Conservation (phyloP, 2,888 invertebrate genomes). For the Ormyrus thymus region DNA sequence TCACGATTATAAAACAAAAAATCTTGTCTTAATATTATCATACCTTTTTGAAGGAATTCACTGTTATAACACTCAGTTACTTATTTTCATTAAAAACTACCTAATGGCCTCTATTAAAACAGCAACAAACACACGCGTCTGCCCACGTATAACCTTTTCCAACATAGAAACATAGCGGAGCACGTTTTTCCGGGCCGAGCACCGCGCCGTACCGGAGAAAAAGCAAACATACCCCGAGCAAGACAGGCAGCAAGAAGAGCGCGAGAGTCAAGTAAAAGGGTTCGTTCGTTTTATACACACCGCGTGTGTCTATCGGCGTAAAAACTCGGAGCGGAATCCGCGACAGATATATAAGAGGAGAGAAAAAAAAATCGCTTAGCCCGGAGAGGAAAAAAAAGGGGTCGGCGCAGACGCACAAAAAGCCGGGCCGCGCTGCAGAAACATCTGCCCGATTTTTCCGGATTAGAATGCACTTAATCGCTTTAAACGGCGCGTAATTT, state of each 20-base stretch:
- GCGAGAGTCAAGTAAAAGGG: constrained; percentile 10
- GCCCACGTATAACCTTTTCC: too few species aligned
- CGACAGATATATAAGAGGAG: neutral
- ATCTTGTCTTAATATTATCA: too few species aligned
- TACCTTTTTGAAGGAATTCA: too few species aligned
- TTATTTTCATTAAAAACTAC: too few species aligned
- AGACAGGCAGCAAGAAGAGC: neutral
- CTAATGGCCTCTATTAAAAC: too few species aligned
- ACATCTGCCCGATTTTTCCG: constrained; percentile 63
- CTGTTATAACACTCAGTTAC: too few species aligned
- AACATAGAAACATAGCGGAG: too few species aligned
- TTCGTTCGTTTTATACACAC: constrained; percentile 9
- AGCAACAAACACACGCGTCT: too few species aligned
- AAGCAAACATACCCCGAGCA: too few species aligned
- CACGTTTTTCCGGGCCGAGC: too few species aligned
- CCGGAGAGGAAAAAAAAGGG: constrained; percentile 25
- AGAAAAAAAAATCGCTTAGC: neutral
- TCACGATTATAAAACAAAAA: too few species aligned
- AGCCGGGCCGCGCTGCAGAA: constrained; percentile 5
- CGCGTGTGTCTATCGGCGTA: constrained; percentile 16
- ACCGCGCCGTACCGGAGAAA: too few species aligned
- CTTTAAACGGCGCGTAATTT: constrained; percentile 63
- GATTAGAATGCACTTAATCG: constrained; percentile 65
- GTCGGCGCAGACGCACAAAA: neutral
- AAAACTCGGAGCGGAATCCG: constrained; percentile 3